phyloP scores from a whole-genome alignment of 2,888 invertebrate genomes.

The Andrena chrysosceles region DNA sequence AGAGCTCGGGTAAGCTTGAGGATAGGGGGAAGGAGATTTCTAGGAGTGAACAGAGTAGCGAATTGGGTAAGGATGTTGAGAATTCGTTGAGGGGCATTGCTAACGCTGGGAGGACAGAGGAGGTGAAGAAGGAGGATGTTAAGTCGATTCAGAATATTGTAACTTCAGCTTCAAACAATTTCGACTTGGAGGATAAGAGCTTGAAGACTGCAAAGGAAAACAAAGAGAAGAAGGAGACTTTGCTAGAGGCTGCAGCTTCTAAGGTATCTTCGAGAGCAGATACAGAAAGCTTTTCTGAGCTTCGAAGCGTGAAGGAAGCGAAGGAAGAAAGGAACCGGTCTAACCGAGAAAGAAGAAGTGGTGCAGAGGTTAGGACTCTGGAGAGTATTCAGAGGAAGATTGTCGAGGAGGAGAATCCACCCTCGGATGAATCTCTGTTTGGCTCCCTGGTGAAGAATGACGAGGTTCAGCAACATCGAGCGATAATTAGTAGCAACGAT shows the following conservation, averaged over 20 bases:
- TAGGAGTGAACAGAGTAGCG: neutral
- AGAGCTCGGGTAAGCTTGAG: neutral
- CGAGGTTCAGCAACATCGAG: neutral
- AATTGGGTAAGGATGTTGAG: neutral
- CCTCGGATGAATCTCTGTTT: slow-evolving; percentile 38
- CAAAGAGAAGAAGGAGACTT: neutral
- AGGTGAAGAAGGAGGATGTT: slow-evolving; percentile 23
- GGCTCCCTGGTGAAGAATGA: slow-evolving; percentile 26
- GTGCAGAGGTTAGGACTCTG: neutral
- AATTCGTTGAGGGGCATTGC: neutral
- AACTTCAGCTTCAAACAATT: neutral
- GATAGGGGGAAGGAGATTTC: neutral
- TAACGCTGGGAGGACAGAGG: neutral
- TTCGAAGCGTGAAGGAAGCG: neutral
- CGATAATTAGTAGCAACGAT: neutral
- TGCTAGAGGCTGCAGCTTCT: neutral
- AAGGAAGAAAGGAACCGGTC: slow-evolving; percentile 15
- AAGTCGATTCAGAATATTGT: neutral
- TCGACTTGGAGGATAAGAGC: neutral
- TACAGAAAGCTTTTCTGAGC: neutral
- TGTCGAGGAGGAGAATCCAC: neutral
- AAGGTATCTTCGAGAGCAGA: neutral
- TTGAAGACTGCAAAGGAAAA: neutral
- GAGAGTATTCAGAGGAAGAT: neutral
- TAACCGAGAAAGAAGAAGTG: neutral